Percentiles rank a stretch among this genome's conserved stretches.
These are phyloP conservation scores for Melanotaenia maccullochi DNA, from an alignment of 2,797 vertebrate species.

Conservation along the genomic window DNA sequence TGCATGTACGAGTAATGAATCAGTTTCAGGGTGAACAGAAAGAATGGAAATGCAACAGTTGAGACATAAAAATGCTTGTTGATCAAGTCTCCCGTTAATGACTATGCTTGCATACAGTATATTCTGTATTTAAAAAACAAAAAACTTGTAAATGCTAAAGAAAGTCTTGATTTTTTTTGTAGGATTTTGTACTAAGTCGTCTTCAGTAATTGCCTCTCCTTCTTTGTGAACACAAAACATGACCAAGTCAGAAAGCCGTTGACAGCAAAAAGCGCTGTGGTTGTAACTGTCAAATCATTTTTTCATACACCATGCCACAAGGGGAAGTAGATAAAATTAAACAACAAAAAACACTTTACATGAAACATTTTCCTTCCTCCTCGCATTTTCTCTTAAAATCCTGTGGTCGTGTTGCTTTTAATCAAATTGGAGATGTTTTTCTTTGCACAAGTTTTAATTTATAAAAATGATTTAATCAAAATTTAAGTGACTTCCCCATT, in stretches of 20 bases:
- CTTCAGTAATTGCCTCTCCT: conserved; percentile 20
- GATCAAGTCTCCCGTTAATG: conserved; percentile 47
- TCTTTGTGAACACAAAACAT: conserved; percentile 5
- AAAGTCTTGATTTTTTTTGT: conserved; percentile 68
- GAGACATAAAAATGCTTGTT: conserved; percentile 41
- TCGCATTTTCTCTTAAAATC: conserved; percentile 36
- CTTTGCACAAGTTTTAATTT: conserved; percentile 17
- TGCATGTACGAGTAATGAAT: conserved; percentile 50
- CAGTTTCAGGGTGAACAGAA: conserved; percentile 26
- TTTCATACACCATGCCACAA: conserved; percentile 7
- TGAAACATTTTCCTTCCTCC: conserved; percentile 25
- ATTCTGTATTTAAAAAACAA: conserved; percentile 62
- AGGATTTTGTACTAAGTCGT: conserved; percentile 77
- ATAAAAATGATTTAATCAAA: conserved; percentile 19
- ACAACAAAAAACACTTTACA: conserved; percentile 16
- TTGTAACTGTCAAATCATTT: conserved; percentile 8
- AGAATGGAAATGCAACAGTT: conserved; percentile 29
- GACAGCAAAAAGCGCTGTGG: neutral
- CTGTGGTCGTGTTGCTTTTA: conserved; percentile 9
- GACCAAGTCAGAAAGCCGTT: neutral
- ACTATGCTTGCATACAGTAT: conserved; percentile 52
- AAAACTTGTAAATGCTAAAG: conserved; percentile 50
- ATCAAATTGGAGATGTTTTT: conserved; percentile 12
- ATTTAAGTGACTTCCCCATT: conserved; percentile 44
- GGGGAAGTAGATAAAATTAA: conserved; percentile 12